phyloP scores from a whole-genome alignment of 2,797 vertebrate genomes.

The Hylomyscus alleni region DNA sequence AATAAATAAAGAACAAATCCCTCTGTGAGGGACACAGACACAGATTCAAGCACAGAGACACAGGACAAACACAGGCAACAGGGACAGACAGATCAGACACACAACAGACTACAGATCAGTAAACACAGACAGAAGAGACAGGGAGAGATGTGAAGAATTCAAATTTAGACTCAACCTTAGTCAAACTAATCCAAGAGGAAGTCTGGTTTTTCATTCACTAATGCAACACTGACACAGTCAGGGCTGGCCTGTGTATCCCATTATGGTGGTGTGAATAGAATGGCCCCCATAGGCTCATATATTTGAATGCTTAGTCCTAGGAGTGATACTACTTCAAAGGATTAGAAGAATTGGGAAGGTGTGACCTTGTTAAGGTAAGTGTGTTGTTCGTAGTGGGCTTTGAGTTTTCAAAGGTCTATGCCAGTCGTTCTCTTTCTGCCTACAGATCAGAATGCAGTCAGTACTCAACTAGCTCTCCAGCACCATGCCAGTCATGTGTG shows the following conservation, averaged over 20 bases:
- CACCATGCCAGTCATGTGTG: neutral
- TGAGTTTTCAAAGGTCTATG: neutral
- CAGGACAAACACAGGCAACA: neutral
- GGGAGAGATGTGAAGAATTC: neutral
- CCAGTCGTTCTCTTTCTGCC: neutral
- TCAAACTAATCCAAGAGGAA: neutral
- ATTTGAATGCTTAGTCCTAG: neutral
- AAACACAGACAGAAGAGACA: neutral
- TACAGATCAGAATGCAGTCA: neutral
- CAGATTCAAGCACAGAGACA: neutral
- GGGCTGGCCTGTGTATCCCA: neutral
- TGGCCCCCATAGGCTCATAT: no score
- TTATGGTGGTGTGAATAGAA: neutral
- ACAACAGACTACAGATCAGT: neutral
- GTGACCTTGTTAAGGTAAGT: neutral
- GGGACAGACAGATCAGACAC: neutral
- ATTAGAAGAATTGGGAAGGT: neutral
- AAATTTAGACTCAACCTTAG: neutral
- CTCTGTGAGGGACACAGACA: neutral
- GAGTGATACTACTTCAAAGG: neutral
- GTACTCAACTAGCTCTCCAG: neutral
- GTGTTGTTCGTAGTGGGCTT: neutral
- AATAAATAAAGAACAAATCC: neutral
- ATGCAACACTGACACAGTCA: neutral
- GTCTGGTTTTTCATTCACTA: neutral